Base-by-base conservation (phyloP, 2,113 vertebrate species). In the Sphaerodactylus townsendi region DNA sequence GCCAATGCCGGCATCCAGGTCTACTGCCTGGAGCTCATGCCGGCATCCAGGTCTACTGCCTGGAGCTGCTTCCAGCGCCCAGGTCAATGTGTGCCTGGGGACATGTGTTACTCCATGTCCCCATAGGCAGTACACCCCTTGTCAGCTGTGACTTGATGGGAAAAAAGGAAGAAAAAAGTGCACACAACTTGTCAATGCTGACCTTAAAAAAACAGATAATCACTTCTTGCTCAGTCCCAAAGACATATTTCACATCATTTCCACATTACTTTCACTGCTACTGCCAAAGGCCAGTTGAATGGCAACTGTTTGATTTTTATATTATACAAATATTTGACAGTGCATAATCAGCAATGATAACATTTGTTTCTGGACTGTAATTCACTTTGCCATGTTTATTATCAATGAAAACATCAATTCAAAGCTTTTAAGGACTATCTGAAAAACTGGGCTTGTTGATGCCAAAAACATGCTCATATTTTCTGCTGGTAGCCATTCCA, bases 261-360 rank as follows among this genome's bases (percentile, higher is more conserved):
- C 13, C 48, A 50, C 10, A 50, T 2, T 50, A 50, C 66, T 75
- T 15, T 62, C 59, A 39, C 50, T 77, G 44, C 33, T 84, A 68
- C 21, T 53, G 19, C 35, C 35, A 77, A 77, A 68, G 44, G 23
- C 33, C 62, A 30, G 46, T 19, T 76, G 17, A 83, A 35, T 21
- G 69, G 44, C 37, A 77, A 6, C 74, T 41, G 77, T 84, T 84
- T 84, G 74, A 69, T 77, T 77, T 56, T 35, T 56, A 69, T 69
- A 69, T 77, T 77, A 48, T 77, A 19, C 82, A 84, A 56, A 77
- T 77, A 53, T 84, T 70, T 84, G 64, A 77, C 65, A 70, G 46
- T 84, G 76, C 37, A 44, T 35, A 69, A 70, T 41, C 65, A 44
- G 35, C 82, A 77, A 10, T 33, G 62, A 83, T 77, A 68, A 39